Conservation (phyloP, 2,797 vertebrate genomes). For the Liparis tanakae region DNA sequence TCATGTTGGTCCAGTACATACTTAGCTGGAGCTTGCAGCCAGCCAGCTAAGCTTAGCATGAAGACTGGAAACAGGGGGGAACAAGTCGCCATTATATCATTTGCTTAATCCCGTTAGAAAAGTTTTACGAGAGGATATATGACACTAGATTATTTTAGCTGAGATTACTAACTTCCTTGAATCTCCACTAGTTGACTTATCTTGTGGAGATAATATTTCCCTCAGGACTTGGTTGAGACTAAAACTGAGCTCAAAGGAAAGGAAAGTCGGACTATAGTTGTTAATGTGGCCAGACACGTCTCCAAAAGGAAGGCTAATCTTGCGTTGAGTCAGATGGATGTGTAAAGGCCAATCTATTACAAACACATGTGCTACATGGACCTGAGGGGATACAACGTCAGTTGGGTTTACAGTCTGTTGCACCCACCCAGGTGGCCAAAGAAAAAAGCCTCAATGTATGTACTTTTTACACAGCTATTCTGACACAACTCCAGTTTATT, state of each 20-base stretch:
- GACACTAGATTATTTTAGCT: neutral
- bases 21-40: neutral
- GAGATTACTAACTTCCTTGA: neutral
- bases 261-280: neutral
- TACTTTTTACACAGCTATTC: neutral
- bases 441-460: neutral
- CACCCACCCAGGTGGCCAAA: neutral
- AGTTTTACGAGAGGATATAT: neutral
- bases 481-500: neutral
- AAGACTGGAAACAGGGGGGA: neutral
- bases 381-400: neutral
- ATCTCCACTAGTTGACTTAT: neutral
- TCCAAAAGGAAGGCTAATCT: neutral
- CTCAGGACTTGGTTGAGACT: neutral
- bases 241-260: neutral
- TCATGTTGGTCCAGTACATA: neutral
- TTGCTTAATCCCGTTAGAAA: neutral
- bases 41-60: neutral
- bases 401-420: neutral
- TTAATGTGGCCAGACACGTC: neutral
- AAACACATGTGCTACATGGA: neutral
- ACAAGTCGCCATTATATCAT: neutral
- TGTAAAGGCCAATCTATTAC: neutral
- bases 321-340: neutral
- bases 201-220: neutral